Base-by-base conservation (phyloP, 2,888 invertebrate genomes). In the Bombylius major region DNA sequence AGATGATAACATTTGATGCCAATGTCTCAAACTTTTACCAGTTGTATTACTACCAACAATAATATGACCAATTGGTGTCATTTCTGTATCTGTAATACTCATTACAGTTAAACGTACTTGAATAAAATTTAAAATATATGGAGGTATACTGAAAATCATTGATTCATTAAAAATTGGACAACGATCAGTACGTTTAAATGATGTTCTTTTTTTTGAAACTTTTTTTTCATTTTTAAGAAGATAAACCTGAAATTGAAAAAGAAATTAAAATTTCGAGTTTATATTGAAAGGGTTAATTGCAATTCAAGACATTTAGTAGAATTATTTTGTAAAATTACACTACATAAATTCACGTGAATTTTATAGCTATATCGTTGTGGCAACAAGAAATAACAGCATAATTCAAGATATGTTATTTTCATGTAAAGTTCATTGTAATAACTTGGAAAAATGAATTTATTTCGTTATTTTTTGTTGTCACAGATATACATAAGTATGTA, bases 111-210 rank as follows among this genome's bases (percentile, higher is more conserved):
- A 76, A 57, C 89, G 79, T 61, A 89, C 73, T 69, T 89, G 87
- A 63, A 88, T 83, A 60, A 82, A 82, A 82, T 88, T 74, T 46
- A 76, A 65, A 44, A 83, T 78, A 64, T 84, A 82, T 23, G 86
- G 81, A 61, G 89, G 87, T 56, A 89, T 84, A 64, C 83, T 86
- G 72, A 89, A 89, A 65, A 88, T 89, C 80, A 89, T 87, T 23
- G 88, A 84, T 72, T 89, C 89, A 70, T 89, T 89, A 70, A 87
- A 89, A 61, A 87, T 87, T 1, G 88, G 88, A 67, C 83, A 82
- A 54, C 80, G 79, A 65, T 89, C 88, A 45, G 82, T 82, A 61
- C 82, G 79, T 67, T 89, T 89, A 13, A 83, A 78, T 14, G 86
- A 82, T 33, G 89, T 89, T 67, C 84, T 86, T 74, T 89, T 89